phyloP scores from a whole-genome alignment of 2,113 vertebrate genomes.

The Cyphomyrus plagiostoma region DNA sequence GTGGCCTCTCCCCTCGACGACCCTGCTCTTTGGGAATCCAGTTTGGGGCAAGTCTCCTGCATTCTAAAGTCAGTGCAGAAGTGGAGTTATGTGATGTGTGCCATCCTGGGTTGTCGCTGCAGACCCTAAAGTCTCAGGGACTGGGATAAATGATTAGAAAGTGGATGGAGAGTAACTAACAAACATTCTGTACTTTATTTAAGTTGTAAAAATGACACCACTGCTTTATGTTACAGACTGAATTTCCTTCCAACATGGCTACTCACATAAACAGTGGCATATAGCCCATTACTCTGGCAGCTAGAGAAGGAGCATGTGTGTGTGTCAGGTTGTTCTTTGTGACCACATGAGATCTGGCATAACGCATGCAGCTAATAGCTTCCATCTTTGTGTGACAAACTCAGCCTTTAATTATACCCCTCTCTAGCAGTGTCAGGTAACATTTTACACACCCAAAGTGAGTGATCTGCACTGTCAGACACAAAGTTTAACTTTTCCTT shows the following conservation, averaged over 20 bases:
- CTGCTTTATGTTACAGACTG: not conserved
- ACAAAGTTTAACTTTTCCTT: slow-evolving; percentile 38
- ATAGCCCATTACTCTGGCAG: not conserved
- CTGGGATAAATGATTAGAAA: not conserved
- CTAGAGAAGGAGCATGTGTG: not conserved
- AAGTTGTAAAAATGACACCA: not conserved
- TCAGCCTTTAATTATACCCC: slow-evolving; percentile 24
- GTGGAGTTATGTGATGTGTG: too few relatives aligned
- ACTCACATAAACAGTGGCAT: not conserved
- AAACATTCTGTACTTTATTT: not conserved
- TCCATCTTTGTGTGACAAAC: slow-evolving; percentile 26
- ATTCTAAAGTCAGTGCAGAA: too few relatives aligned
- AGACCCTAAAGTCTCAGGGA: not conserved
- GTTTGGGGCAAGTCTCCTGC: not conserved
- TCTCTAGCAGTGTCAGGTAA: slow-evolving; percentile 18
- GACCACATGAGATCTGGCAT: slow-evolving; percentile 23
- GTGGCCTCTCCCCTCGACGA: not conserved
- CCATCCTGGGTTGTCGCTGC: not conserved
- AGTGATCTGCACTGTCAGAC: slow-evolving; percentile 25
- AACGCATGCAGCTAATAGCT: slow-evolving; percentile 18
- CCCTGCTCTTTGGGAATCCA: not conserved
- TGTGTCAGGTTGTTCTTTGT: not conserved
- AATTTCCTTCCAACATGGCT: not conserved
- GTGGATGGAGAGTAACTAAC: not conserved
- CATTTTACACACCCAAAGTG: slow-evolving; percentile 22